Evolutionary conservation across 23 tunicate species (phyloP).

Genomic region (Ciona savignyi): DNA sequence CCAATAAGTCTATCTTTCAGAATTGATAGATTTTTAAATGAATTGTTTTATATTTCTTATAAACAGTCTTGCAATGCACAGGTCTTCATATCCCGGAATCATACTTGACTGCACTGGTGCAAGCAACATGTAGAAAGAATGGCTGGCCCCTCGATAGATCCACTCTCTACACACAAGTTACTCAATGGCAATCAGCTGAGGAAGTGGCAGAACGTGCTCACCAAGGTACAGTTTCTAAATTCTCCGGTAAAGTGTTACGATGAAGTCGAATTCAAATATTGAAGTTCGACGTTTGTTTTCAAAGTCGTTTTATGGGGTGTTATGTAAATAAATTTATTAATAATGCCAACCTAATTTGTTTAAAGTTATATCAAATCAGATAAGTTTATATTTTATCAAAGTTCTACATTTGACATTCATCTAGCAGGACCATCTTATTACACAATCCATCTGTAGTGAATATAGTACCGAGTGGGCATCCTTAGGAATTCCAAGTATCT

Average conservation of each 20-base stretch:
- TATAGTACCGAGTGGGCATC: too few relatives aligned
- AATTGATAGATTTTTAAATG: neutral
- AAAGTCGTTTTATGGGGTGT: too few relatives aligned
- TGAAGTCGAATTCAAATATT: too few relatives aligned
- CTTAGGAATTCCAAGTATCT: too few relatives aligned
- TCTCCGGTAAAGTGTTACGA: neutral
- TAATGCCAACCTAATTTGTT: too few relatives aligned
- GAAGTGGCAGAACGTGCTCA: constrained; percentile 85
- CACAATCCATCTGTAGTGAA: too few relatives aligned
- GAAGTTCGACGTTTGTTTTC: too few relatives aligned
- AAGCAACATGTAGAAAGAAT: constrained; percentile 98
- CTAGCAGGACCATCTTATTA: too few relatives aligned
- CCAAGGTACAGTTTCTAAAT: constrained; percentile 54
- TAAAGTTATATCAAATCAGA: too few relatives aligned
- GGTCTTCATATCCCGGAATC: constrained; percentile 99
- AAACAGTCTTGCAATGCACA: constrained; percentile 9
- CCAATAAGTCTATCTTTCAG: neutral
- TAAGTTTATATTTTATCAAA: too few relatives aligned
- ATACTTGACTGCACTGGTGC: constrained; percentile 96
- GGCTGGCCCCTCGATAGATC: constrained; percentile 99
- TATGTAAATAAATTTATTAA: too few relatives aligned
- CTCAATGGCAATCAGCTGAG: constrained; percentile 80
- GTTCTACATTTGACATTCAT: too few relatives aligned
- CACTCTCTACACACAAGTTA: constrained; percentile 93
- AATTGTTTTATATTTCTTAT: neutral